phyloP scores from a whole-genome alignment of 2,113 vertebrate species.

The Brachypodius melanocephalos region DNA sequence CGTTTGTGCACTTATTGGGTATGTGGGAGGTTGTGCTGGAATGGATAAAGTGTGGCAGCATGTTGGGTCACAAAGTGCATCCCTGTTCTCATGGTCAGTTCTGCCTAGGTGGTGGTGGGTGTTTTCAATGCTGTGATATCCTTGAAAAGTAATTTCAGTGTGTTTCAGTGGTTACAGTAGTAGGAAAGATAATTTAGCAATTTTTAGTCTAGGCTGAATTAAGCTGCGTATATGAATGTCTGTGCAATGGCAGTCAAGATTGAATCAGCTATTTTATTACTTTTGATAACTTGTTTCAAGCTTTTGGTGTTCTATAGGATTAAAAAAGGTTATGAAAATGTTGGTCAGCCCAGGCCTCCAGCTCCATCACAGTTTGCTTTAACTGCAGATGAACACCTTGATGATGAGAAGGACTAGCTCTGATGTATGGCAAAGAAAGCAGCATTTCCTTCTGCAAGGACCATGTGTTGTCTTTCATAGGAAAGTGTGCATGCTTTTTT shows the following conservation, averaged over 20 bases:
- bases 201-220: background rate
- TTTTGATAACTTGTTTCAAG: rapidly evolving
- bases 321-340: conserved; percentile 12
- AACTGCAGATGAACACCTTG: conserved; percentile 2
- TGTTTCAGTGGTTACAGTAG: background rate
- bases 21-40: background rate
- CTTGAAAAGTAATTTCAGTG: background rate
- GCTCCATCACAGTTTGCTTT: background rate
- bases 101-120: background rate
- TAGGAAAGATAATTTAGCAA: background rate
- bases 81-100: background rate
- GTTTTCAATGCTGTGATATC: background rate
- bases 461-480: conserved; percentile 43
- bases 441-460: conserved; percentile 40
- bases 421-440: conserved; percentile 40
- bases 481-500: background rate
- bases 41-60: background rate
- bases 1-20: background rate
- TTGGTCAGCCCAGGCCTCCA: background rate
- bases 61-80: background rate
- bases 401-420: conserved; percentile 25
- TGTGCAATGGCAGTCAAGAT: background rate
- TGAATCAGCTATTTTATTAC: background rate
- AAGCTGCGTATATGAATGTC: background rate
- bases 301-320: background rate